These are phyloP conservation scores for Lathronympha strigana DNA, from an alignment of 2,888 invertebrate genomes.

Conservation along the genomic window DNA sequence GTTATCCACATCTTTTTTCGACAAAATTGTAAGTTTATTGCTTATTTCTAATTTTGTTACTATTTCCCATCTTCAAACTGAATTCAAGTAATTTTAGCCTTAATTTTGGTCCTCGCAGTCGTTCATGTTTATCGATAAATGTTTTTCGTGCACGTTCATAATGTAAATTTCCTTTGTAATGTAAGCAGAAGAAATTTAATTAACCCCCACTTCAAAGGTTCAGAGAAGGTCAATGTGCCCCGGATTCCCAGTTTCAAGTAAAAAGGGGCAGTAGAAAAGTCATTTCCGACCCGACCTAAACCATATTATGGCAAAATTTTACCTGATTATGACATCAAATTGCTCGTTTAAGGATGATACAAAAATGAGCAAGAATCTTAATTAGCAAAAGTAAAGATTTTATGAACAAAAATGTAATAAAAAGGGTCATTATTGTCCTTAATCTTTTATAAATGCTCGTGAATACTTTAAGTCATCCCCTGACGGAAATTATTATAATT, in stretches of 20 bases:
- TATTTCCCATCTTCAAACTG: not conserved
- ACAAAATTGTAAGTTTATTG: not conserved
- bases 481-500: too few relatives aligned
- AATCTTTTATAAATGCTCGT: too few relatives aligned
- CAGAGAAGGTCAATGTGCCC: slow-evolving; percentile 68
- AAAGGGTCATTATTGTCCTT: too few relatives aligned
- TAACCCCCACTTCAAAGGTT: slow-evolving; percentile 73
- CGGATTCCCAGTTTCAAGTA: slow-evolving; percentile 66
- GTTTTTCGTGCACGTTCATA: slow-evolving; percentile 56
- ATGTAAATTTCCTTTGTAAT: slow-evolving; percentile 73
- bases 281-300: slow-evolving; percentile 62
- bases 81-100: slow-evolving; percentile 7
- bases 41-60: not conserved
- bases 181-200: slow-evolving; percentile 76
- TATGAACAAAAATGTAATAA: slow-evolving; percentile 14
- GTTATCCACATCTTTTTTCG: too few relatives aligned
- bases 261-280: slow-evolving; percentile 68
- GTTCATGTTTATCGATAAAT: slow-evolving; percentile 50
- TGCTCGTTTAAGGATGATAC: slow-evolving; percentile 63
- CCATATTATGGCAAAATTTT: slow-evolving; percentile 63
- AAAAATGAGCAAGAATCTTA: slow-evolving; percentile 43
- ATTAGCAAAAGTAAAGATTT: slow-evolving; percentile 27
- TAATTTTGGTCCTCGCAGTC: slow-evolving; percentile 14
- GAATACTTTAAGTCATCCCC: too few relatives aligned
- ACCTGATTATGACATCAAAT: slow-evolving; percentile 66